A percentile compares a stretch with the other conserved stretches of the same genome.
phyloP scores from a whole-genome alignment of 2,888 invertebrate genomes.

The Rhagonycha lutea region DNA sequence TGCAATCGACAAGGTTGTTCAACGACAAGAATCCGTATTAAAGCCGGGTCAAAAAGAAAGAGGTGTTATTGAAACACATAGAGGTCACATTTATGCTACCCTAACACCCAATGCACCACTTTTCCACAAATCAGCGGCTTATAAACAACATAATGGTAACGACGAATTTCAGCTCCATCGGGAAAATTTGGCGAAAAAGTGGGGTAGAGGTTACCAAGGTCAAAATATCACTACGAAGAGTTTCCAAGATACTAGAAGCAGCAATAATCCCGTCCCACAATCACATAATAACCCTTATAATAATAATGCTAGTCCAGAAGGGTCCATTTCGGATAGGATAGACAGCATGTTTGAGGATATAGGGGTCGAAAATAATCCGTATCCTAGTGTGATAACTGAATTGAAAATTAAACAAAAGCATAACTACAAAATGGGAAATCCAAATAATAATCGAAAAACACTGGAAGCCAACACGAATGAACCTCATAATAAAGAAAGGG shows the following conservation, averaged over 20 bases:
- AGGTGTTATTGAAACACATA: constrained; percentile 49
- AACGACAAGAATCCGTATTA: neutral
- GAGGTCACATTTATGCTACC: constrained; percentile 46
- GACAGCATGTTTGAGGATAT: neutral
- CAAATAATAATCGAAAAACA: neutral
- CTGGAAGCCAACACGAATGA: too few relatives aligned
- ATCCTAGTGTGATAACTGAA: neutral
- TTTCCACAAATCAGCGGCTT: constrained; percentile 5
- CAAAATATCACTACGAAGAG: neutral
- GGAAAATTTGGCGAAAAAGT: constrained; percentile 28
- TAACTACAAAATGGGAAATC: neutral
- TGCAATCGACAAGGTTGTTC: neutral
- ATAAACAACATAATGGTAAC: constrained; percentile 16
- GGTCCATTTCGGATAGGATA: neutral
- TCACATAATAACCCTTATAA: neutral
- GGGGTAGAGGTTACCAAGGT: constrained; percentile 8
- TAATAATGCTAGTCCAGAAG: neutral
- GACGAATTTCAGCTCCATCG: constrained; percentile 28
- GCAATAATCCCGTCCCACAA: neutral
- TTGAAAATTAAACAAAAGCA: neutral
- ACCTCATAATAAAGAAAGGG: neutral
- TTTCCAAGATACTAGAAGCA: neutral
- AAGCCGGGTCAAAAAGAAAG: constrained; percentile 29
- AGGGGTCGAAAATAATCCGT: neutral
- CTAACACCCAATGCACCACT: constrained; percentile 36